Evolutionary conservation across 2,797 vertebrate species (phyloP).

Genomic region (Borostomias antarcticus): DNA sequence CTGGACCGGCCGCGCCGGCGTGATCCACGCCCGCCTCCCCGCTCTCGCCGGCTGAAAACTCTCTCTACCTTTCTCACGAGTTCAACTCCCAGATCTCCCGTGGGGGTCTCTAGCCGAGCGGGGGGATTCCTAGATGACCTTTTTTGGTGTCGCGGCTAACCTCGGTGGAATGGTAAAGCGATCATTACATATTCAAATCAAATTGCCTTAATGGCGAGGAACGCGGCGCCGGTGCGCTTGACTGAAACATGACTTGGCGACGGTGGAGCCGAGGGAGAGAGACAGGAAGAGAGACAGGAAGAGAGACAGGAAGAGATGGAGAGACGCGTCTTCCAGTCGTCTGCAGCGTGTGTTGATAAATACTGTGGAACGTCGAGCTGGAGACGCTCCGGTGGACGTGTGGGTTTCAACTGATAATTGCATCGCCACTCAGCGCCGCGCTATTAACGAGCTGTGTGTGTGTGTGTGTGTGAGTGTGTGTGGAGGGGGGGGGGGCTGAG

Average conservation of each 20-base stretch:
- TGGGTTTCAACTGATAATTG: conserved; percentile 92
- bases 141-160: conserved; percentile 91
- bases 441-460: no score
- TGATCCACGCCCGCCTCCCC: conserved; percentile 44
- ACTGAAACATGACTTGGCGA: conserved; percentile 85
- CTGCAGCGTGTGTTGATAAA: conserved; percentile 95
- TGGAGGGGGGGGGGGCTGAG: conserved; percentile 19
- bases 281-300: conserved; percentile 2
- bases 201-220: conserved; percentile 98
- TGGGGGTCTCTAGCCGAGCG: conserved; percentile 91
- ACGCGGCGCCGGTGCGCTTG: conserved; percentile 85
- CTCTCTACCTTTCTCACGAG: conserved; percentile 29
- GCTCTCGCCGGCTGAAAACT: conserved; percentile 46
- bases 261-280: conserved; percentile 37
- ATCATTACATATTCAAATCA: conserved; percentile 98
- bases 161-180: conserved; percentile 96
- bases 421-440: conserved; percentile 88
- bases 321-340: conserved; percentile 86
- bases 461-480: conserved; percentile 87
- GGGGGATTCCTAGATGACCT: conserved; percentile 97
- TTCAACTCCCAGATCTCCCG: conserved; percentile 85
- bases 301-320: neutral
- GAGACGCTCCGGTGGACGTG: conserved; percentile 85
- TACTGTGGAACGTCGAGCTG: conserved; percentile 96
- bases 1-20: conserved; percentile 27